phyloP scores from a whole-genome alignment of 1,140 invertebrate genomes.

The Leptopilina clavipes region DNA sequence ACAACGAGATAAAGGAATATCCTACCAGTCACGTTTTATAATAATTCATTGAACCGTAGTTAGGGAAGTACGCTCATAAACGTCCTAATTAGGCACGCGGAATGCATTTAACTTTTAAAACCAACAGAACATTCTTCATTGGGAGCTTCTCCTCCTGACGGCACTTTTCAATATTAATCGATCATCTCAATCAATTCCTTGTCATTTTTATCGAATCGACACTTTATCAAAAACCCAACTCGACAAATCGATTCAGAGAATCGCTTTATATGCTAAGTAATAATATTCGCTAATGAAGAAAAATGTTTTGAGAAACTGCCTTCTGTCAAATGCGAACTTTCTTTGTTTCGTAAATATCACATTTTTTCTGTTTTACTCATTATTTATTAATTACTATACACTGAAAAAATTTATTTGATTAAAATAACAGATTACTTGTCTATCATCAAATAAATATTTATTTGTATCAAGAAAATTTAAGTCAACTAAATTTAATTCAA shows the following conservation, averaged over 20 bases:
- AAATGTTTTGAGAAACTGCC: too few species aligned
- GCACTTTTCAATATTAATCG: constrained; percentile 2
- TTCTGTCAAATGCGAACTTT: too few species aligned
- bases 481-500: too few species aligned
- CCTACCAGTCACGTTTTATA: constrained; percentile 62
- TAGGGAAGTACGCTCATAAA: constrained; percentile 43
- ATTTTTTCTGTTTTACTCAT: too few species aligned
- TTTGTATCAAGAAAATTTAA: too few species aligned
- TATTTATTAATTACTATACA: too few species aligned
- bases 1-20: constrained; percentile 56
- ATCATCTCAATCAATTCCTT: constrained; percentile 14
- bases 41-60: constrained; percentile 51
- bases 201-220: neutral
- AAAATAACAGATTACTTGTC: too few species aligned
- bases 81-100: constrained; percentile 55
- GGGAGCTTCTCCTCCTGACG: neutral
- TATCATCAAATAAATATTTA: too few species aligned
- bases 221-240: neutral
- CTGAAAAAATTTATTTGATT: too few species aligned
- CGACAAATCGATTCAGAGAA: neutral
- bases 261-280: neutral
- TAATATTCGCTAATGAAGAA: neutral
- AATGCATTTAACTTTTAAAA: constrained; percentile 48
- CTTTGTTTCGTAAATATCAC: too few species aligned
- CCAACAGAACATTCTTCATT: constrained; percentile 36